These are phyloP conservation scores for Nycteola revayana DNA, from an alignment of 2,888 invertebrate genomes.

Conservation along the genomic window DNA sequence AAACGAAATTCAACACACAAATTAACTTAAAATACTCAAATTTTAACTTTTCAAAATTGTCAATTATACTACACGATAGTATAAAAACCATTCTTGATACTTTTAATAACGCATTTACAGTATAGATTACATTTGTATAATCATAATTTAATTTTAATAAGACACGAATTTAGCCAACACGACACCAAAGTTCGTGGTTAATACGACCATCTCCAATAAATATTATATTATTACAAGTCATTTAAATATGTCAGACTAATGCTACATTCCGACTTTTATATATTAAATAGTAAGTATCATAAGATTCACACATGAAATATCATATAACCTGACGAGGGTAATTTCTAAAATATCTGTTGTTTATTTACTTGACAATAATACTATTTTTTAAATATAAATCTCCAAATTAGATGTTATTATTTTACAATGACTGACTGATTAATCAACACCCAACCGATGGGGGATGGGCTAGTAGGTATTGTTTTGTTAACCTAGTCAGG, in stretches of 20 bases:
- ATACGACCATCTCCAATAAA: conserved; percentile 5
- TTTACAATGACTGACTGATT: no score
- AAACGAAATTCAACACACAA: conserved; percentile 18
- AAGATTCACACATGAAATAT: no score
- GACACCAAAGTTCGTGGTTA: conserved; percentile 20
- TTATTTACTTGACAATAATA: no score
- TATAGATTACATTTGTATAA: conserved; percentile 26
- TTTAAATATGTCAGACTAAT: background rate
- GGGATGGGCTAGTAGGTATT: no score
- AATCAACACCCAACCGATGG: no score
- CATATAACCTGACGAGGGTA: no score
- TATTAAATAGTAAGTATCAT: no score
- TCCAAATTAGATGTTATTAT: no score
- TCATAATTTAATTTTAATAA: conserved; percentile 46
- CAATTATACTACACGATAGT: background rate
- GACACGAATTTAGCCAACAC: conserved; percentile 52
- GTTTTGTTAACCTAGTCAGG: no score
- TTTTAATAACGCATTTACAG: conserved; percentile 12
- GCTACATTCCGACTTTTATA: background rate
- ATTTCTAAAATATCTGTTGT: no score
- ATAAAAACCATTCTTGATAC: background rate
- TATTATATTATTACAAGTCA: background rate
- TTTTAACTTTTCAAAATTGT: background rate
- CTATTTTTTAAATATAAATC: no score
- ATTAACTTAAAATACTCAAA: background rate